Base-by-base conservation (phyloP, 2,797 vertebrate species). In the Enteromius thamalakanensis region DNA sequence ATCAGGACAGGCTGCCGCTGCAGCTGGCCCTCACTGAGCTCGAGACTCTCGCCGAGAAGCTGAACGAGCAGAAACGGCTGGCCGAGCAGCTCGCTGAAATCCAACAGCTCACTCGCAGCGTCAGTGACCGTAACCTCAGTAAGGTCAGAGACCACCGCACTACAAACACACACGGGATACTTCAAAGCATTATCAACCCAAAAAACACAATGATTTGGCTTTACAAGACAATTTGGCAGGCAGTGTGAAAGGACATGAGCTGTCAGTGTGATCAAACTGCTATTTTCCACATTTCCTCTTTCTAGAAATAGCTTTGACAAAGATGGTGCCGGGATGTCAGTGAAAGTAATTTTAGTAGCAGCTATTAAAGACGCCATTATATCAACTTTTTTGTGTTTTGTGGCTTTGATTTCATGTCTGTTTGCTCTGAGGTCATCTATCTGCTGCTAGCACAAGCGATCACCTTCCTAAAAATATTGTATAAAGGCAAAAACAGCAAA, bases 1-100 rank as follows among this genome's bases (percentile, higher is more conserved):
- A 97, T 0, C 90, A 93, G 0, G 96, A 97, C 89, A 90, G 96
- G 4, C 90, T 97, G 19, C 95, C 95, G 0, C 94, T 97, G 75
- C 96, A 97, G 89, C 88, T 97, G 87, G 96, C 96, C 32, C 95
- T 97, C 72, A 96, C 96, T 0, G 96, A 97, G 88, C 92, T 97
- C 89, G 96, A 97, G 91, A 96, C 94, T 0, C 87, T 97, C 89
- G 96, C 96, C 0, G 96, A 96, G 92, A 95, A 95, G 76, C 94
- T 97, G 65, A 97, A 97, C 0, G 96, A 97, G 83, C 96, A 96
- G 92, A 96, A 96, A 77, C 94, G 96, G 0, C 58, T 96, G 88
- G 96, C 95, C 0, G 96, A 96, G 87, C 96, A 96, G 91, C 87
- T 95, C 10, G 92, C 93, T 0, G 96, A 97, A 88, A 96, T 96